These are phyloP conservation scores for Globicephala melas DNA, from an alignment of 2,113 vertebrate species.

Conservation along the genomic window DNA sequence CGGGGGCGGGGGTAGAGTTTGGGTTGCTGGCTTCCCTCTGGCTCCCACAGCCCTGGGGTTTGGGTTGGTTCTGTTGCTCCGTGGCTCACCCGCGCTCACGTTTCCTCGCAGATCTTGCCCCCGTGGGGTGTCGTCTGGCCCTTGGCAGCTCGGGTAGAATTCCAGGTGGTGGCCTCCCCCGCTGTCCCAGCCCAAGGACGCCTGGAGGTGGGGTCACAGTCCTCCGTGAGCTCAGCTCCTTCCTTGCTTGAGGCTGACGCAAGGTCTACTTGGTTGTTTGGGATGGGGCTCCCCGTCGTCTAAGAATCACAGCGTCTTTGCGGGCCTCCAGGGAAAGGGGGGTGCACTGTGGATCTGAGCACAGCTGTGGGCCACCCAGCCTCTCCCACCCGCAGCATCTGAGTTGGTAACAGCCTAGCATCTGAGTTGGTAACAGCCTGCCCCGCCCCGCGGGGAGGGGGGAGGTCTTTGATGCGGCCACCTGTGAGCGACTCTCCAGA, in stretches of 20 bases:
- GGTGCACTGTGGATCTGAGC: background rate
- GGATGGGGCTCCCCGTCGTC: background rate
- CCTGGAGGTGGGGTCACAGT: background rate
- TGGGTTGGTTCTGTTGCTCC: background rate
- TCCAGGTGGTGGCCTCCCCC: background rate
- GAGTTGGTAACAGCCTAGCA: background rate
- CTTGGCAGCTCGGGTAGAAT: background rate
- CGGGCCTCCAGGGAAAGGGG: background rate
- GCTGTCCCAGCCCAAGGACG: background rate
- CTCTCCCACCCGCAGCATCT: too few species aligned
- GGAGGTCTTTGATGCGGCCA: background rate
- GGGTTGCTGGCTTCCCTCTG: background rate
- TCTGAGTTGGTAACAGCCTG: background rate
- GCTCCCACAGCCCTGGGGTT: background rate
- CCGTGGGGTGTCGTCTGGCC: background rate
- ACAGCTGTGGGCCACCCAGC: background rate
- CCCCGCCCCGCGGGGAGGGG: rapidly evolving
- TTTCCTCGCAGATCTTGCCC: background rate
- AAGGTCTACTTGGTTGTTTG: background rate
- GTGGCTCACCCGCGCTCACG: background rate
- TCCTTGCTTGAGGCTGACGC: background rate
- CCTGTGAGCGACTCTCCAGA: background rate
- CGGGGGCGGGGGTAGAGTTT: background rate
- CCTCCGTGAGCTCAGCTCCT: background rate
- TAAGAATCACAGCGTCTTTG: background rate